phyloP scores from a whole-genome alignment of 2,113 vertebrate genomes.

The Propithecus coquereli region DNA sequence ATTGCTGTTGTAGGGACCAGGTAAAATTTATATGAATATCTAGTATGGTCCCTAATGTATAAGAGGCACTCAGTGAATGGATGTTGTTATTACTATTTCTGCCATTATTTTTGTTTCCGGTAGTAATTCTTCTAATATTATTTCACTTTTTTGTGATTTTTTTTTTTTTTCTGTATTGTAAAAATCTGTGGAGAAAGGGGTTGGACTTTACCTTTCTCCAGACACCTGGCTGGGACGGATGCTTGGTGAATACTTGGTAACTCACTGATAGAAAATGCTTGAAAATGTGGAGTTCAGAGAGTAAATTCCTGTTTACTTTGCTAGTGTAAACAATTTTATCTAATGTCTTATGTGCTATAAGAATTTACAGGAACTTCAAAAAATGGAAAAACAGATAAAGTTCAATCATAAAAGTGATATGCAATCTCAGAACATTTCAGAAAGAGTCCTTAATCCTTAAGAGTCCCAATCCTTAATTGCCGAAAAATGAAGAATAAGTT shows the following conservation, averaged over 20 bases:
- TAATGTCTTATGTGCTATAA: not conserved
- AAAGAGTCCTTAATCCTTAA: not conserved
- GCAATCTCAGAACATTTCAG: not conserved
- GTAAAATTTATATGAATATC: not conserved
- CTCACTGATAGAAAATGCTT: not conserved
- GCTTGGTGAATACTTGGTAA: not conserved
- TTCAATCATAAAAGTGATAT: not conserved
- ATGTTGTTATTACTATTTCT: not conserved
- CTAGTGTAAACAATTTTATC: not conserved
- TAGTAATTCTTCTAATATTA: not conserved
- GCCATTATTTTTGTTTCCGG: not conserved
- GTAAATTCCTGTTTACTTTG: not conserved
- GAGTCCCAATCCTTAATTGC: no score
- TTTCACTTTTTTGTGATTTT: not conserved
- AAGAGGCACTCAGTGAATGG: not conserved
- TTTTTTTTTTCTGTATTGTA: not conserved
- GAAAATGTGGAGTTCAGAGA: not conserved
- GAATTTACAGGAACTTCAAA: not conserved
- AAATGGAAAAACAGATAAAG: not conserved
- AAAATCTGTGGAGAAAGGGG: not conserved
- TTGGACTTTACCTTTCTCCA: not conserved
- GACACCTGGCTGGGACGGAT: not conserved
- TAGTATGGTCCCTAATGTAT: not conserved
- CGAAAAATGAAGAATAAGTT: not conserved
- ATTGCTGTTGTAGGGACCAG: not conserved